These are phyloP conservation scores for Apistogramma diplotaenia DNA, from an alignment of 2,113 vertebrate species.

Conservation along the genomic window DNA sequence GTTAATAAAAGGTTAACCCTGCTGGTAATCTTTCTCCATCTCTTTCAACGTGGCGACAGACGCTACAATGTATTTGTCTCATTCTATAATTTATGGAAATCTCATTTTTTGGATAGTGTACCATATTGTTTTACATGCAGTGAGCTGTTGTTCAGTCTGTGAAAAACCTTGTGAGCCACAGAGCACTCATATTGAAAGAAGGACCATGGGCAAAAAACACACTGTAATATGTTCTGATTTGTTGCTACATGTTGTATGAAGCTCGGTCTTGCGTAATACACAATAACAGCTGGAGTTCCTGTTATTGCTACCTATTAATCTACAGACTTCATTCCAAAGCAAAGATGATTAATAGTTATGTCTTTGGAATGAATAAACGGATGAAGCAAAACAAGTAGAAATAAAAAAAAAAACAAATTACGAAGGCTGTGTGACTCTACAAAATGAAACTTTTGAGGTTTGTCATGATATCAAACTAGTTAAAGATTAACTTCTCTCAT, in stretches of 20 bases:
- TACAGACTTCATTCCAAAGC: background rate
- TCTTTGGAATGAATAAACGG: background rate
- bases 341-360: background rate
- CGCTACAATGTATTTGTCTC: too few species aligned
- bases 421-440: background rate
- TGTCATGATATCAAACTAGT: background rate
- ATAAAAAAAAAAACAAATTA: background rate
- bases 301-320: background rate
- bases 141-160: background rate
- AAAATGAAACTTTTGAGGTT: background rate
- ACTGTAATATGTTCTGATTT: background rate
- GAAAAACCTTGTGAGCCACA: too few species aligned
- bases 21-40: too few species aligned
- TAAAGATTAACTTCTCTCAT: background rate
- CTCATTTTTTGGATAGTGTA: background rate
- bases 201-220: background rate
- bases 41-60: too few species aligned
- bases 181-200: background rate
- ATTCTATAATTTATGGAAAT: too few species aligned
- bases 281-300: background rate
- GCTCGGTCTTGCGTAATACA: background rate
- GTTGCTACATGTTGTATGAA: background rate
- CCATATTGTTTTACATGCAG: background rate
- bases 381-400: background rate
- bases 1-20: too few species aligned